These are phyloP conservation scores for Heliconius hortense DNA, from an alignment of 2,888 invertebrate genomes.

Conservation along the genomic window DNA sequence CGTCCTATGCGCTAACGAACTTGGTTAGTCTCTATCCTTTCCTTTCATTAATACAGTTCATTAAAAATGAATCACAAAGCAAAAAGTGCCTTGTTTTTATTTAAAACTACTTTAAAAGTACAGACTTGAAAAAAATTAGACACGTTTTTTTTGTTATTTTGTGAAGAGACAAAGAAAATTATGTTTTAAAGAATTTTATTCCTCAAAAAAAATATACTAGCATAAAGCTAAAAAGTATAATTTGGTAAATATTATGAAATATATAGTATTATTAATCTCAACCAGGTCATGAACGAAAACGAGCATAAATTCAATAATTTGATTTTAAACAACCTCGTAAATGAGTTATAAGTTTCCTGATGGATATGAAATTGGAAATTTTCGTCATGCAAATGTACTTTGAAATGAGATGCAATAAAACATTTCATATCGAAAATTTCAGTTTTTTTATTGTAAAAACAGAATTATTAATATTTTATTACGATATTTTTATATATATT, in stretches of 20 bases:
- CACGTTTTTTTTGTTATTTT: neutral
- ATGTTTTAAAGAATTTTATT: neutral
- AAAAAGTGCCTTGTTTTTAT: neutral
- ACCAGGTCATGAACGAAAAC: slow-evolving; percentile 2
- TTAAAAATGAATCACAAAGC: slow-evolving; percentile 13
- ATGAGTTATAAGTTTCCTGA: slow-evolving; percentile 21
- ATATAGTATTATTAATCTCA: neutral
- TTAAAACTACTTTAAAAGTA: neutral
- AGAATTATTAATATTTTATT: neutral
- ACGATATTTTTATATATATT: neutral
- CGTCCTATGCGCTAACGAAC: slow-evolving; percentile 26
- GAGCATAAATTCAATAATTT: slow-evolving; percentile 18
- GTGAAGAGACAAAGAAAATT: neutral
- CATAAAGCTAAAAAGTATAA: neutral
- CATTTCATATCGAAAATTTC: slow-evolving; percentile 1
- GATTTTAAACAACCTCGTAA: slow-evolving; percentile 16
- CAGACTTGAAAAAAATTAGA: neutral
- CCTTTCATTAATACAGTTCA: slow-evolving; percentile 29
- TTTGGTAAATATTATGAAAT: neutral
- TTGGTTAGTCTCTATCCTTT: slow-evolving; percentile 22
- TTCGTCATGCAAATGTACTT: slow-evolving; percentile 4
- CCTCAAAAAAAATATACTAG: no score
- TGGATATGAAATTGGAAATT: slow-evolving; percentile 22
- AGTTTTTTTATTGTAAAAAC: neutral
- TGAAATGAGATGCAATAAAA: neutral